Evolutionary conservation across 2,888 invertebrate genomes (phyloP), one percentile per base, ranked within the genome.

Genomic region (Andrena bucephala): DNA sequence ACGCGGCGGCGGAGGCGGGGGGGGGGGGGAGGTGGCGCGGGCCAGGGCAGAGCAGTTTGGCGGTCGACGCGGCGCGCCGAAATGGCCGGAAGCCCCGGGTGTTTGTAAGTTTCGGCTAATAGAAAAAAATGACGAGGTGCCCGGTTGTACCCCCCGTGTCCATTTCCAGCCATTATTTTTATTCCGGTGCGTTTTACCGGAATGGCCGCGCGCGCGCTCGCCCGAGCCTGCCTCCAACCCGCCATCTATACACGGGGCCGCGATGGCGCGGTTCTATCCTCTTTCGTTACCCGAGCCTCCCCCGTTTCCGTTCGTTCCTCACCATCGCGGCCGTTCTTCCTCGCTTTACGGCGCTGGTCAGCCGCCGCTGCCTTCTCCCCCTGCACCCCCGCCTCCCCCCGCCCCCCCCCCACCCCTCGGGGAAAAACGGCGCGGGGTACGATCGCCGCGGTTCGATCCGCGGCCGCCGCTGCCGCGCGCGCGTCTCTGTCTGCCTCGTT

Each of bases 111-210:
- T 91, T 90, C 88, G 85, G 88, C 89, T 91, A 91, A 91, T 91
- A 91, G 91, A 91, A 91, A 91, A 91, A 91, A 91, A 91, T 91
- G 91, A 91, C 86, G 85, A 87, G 89, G 88, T 89, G 88, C 87
- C 83, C 89, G 85, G 77, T 67, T 42, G 79, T 63, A 68, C 62
- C 87, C 87, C 84, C 85, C 87, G 88, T 89, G 87, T 91, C 91
- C 91, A 92, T 92, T 92, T 91, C 87, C 84, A 91, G 89, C 91
- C 90, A 92, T 92, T 92, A 92, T 92, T 92, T 92, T 92, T 92
- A 92, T 92, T 92, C 90, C 91, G 89, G 89, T 90, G 90, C 91
- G 91, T 91, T 92, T 91, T 91, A 90, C 91, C 88, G 89, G 89
- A 86, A 89, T 86, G 86, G 88, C 87, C 86, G 88, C 84, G 86